Evolutionary conservation across 2,797 vertebrate genomes (phyloP).

Genomic region (Lithobates sylvaticus): DNA sequence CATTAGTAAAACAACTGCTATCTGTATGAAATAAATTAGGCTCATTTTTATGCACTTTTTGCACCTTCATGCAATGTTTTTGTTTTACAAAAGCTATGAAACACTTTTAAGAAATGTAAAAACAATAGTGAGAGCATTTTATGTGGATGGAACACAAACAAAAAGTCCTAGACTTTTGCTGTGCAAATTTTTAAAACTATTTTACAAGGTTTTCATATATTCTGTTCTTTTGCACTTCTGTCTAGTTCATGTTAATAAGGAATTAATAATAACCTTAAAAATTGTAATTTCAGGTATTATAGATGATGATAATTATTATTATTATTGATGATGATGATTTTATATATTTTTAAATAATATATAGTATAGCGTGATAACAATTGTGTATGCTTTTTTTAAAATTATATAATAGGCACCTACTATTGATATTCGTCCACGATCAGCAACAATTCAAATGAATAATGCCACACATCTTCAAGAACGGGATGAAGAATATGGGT

Average conservation of each 20-base stretch:
- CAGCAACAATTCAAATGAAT: conserved; percentile 99
- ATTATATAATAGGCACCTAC: conserved; percentile 88
- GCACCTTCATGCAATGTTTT: not conserved
- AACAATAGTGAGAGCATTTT: too few relatives aligned
- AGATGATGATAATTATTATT: too few relatives aligned
- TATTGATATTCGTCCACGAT: conserved; percentile 96
- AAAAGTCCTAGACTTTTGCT: too few relatives aligned
- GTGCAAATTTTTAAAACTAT: too few relatives aligned
- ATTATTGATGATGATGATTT: not conserved
- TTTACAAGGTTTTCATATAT: not conserved
- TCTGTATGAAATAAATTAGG: too few relatives aligned
- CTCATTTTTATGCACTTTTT: too few relatives aligned
- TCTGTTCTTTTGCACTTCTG: not conserved
- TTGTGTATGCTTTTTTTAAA: conserved; percentile 40
- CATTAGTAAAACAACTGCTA: too few relatives aligned
- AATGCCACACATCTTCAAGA: conserved; percentile 98
- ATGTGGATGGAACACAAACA: not conserved
- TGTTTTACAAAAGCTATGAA: not conserved
- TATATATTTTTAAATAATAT: not conserved
- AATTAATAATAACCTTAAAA: too few relatives aligned
- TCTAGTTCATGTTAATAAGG: not conserved
- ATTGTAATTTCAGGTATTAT: not conserved
- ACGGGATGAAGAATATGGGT: conserved; percentile 96
- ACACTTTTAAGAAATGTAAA: too few relatives aligned
- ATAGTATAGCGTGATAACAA: not conserved